Evolutionary conservation across 2,113 vertebrate genomes (phyloP).

Genomic region (Pao palembangensis): DNA sequence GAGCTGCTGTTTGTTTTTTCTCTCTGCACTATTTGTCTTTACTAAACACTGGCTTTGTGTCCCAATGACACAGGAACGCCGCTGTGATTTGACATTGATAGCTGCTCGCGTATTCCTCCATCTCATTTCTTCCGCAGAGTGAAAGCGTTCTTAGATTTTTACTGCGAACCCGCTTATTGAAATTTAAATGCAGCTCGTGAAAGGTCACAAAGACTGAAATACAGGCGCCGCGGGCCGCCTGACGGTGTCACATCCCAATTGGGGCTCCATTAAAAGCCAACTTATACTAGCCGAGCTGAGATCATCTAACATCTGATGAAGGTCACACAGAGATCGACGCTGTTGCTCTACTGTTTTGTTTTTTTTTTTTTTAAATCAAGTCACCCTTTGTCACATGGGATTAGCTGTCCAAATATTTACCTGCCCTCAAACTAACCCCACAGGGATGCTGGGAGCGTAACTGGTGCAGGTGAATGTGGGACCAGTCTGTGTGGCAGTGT

Average conservation of each 20-base stretch:
- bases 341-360: constrained; percentile 10
- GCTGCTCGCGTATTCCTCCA: constrained; percentile 6
- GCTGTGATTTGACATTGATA: constrained; percentile 38
- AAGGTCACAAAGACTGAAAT: constrained; percentile 44
- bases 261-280: constrained; percentile 26
- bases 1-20: constrained; percentile 4
- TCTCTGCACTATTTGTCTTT: constrained; percentile 12
- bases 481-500: constrained; percentile 50
- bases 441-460: neutral
- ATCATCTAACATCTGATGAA: constrained; percentile 19
- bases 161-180: constrained; percentile 32
- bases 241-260: constrained; percentile 30
- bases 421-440: neutral
- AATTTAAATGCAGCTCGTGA: constrained; percentile 31
- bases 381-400: no score
- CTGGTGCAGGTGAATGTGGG: constrained; percentile 10
- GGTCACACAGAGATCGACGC: constrained; percentile 11
- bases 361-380: no score
- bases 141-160: constrained; percentile 14
- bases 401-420: no score
- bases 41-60: constrained; percentile 8
- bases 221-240: constrained; percentile 22
- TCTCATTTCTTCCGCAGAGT: constrained; percentile 4
- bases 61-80: constrained; percentile 11
- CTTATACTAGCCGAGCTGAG: constrained; percentile 11